Conservation (phyloP, 1,140 invertebrate species). For the Bombus sibiricus region DNA sequence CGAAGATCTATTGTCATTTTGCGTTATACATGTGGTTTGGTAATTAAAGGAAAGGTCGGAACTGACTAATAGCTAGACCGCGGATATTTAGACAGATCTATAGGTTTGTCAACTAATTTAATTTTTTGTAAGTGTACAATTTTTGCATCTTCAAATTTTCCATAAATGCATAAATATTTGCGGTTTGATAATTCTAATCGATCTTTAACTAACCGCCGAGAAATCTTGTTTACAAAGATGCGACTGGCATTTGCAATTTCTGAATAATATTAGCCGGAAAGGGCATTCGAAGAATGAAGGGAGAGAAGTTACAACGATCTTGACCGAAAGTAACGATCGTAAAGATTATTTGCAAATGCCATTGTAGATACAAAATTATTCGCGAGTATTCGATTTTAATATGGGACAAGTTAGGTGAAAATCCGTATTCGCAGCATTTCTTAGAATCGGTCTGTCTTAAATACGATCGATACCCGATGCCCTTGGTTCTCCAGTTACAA, state of each 20-base stretch:
- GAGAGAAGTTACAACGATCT: not conserved
- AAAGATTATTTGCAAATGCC: not conserved
- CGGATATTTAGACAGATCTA: not conserved
- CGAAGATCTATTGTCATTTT: not conserved
- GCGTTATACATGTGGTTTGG: too few species aligned
- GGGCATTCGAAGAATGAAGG: too few species aligned
- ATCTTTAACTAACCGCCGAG: not conserved
- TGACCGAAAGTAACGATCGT: not conserved
- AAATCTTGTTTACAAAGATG: not conserved
- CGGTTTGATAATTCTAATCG: not conserved
- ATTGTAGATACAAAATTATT: not conserved
- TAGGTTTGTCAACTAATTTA: not conserved
- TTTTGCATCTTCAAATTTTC: too few species aligned
- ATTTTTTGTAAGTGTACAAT: not conserved
- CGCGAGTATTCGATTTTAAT: not conserved
- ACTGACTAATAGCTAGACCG: too few species aligned
- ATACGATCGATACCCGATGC: constrained; percentile 30
- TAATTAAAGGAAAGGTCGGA: not conserved
- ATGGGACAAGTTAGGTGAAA: fast-evolving
- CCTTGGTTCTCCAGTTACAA: constrained; percentile 62
- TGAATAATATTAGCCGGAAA: not conserved
- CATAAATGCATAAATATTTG: too few species aligned
- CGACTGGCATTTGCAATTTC: not conserved
- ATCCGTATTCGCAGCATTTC: not conserved
- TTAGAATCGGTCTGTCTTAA: constrained; percentile 5